These are phyloP conservation scores for Phaetusa simplex DNA, from an alignment of 2,113 vertebrate species.

Conservation along the genomic window DNA sequence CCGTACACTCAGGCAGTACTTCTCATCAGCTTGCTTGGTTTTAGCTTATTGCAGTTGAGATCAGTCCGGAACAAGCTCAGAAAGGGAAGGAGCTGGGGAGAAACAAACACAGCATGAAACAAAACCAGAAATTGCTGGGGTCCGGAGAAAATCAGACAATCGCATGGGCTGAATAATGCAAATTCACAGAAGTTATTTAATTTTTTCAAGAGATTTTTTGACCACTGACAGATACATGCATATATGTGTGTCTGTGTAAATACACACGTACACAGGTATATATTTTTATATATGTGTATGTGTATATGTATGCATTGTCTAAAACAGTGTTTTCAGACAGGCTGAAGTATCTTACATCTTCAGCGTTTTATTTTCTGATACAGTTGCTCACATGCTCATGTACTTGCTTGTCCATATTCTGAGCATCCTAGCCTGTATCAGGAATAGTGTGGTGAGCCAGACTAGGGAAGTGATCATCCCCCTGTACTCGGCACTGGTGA, in stretches of 20 bases:
- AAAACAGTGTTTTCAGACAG: not conserved
- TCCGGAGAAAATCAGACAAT: not conserved
- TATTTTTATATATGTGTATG: not conserved
- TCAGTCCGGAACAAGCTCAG: not conserved
- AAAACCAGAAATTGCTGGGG: not conserved
- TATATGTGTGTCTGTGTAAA: not conserved
- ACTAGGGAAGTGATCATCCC: too few relatives aligned
- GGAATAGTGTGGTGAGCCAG: too few relatives aligned
- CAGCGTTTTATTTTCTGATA: not conserved
- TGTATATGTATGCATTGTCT: not conserved
- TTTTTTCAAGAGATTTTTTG: not conserved
- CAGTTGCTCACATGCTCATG: not conserved
- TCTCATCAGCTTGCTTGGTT: not conserved
- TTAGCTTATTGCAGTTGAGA: not conserved
- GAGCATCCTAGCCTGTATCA: too few relatives aligned
- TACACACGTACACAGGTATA: fast-evolving
- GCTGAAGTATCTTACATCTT: not conserved
- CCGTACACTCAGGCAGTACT: fast-evolving
- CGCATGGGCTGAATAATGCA: not conserved
- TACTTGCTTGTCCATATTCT: not conserved
- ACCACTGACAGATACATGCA: not conserved
- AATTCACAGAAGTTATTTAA: not conserved
- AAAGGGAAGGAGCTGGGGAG: not conserved
- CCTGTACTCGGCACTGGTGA: too few relatives aligned
- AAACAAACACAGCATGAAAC: not conserved